Evolutionary conservation across 1,140 invertebrate genomes (phyloP), one percentile per base, ranked within the genome.

Genomic region (Popillia japonica): DNA sequence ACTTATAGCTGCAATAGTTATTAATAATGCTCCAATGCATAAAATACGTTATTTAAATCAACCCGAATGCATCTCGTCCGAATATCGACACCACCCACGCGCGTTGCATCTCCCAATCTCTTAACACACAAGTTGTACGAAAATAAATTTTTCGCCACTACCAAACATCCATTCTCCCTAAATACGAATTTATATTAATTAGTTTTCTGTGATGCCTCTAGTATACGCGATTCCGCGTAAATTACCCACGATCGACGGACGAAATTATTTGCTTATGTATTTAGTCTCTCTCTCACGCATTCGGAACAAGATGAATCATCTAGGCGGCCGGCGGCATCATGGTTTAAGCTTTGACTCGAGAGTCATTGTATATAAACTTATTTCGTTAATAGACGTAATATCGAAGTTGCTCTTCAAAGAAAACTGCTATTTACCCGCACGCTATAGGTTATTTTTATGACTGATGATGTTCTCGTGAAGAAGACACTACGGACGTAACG

Each of bases 341-440:
- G 48, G 48, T 55, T 17, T 55, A 17, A 55, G 48, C 48, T 55
- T 55, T 55, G 48, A 55, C 48, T 55, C 48, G 48, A 17, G 48
- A 55, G 48, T 55, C 48, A 55, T 55, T 55, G 48, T 55, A 55
- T 55, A 55, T 55, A 55, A 55, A 55, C 48, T 55, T 55, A 55
- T 55, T 55, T 55, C 48, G 48, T 55, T 55, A 55, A 55, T 55
- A 55, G 48, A 55, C 48, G 48, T 55, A 55, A 55, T 55, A 55
- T 55, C 17, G 48, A 55, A 55, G 48, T 55, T 55, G 48, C 48
- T 55, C 48, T 55, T 55, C 48, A 55, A 55, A 55, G 48, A 55
- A 55, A 55, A 55, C 48, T 55, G 14, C 48, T 55, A 55, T 17
- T 20, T 55, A 55, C 48, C 48, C 14, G n/a, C 48, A 34, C 48